Evolutionary conservation across 2,113 vertebrate species (phyloP), one percentile per base, ranked within the genome.

Genomic region (Crotalus viridis): DNA sequence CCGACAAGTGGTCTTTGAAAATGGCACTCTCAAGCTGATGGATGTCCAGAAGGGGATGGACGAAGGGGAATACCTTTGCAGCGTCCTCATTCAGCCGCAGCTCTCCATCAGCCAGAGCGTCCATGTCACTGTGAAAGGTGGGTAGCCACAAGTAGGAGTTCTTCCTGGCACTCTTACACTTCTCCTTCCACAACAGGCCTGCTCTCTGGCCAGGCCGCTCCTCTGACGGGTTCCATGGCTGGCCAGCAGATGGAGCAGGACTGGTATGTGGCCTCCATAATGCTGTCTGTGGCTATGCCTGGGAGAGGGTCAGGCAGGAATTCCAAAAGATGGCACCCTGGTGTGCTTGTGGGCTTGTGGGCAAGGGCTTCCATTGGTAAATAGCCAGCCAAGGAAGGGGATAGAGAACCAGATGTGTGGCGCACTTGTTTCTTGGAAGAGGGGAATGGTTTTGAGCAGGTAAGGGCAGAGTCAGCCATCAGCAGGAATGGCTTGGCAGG

Each of bases 11-110:
- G 99, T 99, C 91, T 99, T 99, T 94, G 99, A 99, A 96, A 99
- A 99, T 0, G 99, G 99, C 85, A 99, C 99, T 0, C 98, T 99
- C 33, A 99, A 99, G 97, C 98, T 99, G 95, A 99, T 98, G 0
- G 99, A 99, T 0, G 99, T 99, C 61, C 99, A 99, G 98, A 99
- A 99, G 91, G 99, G 99, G 93, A 99, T 99, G 99, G 99, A 99
- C 0, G 99, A 99, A 94, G 99, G 99, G 0, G 99, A 99, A 88
- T 99, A 99, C 46, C 97, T 99, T 86, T 99, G 99, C 98, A 99
- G 99, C 0, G 99, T 99, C 92, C 98, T 99, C 93, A 99, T 99
- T 96, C 99, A 99, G 95, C 99, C 99, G 5, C 99, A 99, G 97
- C 98, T 99, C 28, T 99, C 99, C 97, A 99, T 99, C 98, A 99